A percentile compares a stretch with the other conserved stretches of the same genome.
phyloP scores from a whole-genome alignment of 2,113 vertebrate species.

The Oreamnos americanus region DNA sequence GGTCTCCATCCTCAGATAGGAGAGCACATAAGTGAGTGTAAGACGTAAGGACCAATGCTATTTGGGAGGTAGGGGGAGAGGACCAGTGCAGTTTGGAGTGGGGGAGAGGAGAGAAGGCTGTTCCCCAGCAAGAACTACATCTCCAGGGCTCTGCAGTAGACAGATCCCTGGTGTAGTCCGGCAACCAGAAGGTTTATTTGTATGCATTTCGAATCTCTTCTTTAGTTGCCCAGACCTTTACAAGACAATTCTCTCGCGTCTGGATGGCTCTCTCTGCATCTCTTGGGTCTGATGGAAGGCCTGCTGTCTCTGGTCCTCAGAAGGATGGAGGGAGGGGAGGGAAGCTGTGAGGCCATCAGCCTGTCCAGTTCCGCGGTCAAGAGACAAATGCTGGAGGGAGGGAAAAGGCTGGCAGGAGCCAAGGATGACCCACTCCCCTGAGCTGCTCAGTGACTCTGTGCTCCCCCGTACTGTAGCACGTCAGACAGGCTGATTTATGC shows the following conservation, averaged over 20 bases:
- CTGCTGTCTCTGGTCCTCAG: not conserved
- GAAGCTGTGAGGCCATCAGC: not conserved
- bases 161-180: not conserved
- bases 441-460: not conserved
- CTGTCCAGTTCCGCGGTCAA: rapidly evolving
- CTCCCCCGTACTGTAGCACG: not conserved
- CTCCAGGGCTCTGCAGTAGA: not conserved
- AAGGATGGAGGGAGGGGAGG: not conserved
- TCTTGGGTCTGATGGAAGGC: not conserved
- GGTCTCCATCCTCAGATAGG: not conserved
- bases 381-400: not conserved
- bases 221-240: not conserved
- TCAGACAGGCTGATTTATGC: not conserved
- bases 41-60: rapidly evolving
- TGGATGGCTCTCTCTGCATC: not conserved
- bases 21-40: rapidly evolving
- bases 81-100: not conserved
- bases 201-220: not conserved
- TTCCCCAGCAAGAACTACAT: not conserved
- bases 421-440: not conserved
- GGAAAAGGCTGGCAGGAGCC: rapidly evolving
- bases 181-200: not conserved
- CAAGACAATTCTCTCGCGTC: not conserved
- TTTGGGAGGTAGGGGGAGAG: not conserved
- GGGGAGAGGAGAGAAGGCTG: not conserved